Conservation (phyloP, 1,140 invertebrate genomes). For the Zaprionus tsacasi region DNA sequence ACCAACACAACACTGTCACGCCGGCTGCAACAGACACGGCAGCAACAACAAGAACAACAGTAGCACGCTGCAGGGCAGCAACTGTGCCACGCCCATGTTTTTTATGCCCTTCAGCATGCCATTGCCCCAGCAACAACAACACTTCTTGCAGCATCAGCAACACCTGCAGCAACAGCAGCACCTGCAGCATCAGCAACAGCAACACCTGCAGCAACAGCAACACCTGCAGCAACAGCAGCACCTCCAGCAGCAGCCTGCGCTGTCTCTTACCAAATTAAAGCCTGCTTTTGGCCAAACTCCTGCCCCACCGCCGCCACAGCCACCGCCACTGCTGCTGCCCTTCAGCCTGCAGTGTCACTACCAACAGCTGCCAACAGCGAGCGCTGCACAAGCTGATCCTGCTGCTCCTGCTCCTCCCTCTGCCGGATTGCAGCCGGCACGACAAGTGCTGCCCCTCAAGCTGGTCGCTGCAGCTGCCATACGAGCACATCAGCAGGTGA, state of each 20-base stretch:
- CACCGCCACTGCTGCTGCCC: constrained; percentile 51
- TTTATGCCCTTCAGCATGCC: constrained; percentile 64
- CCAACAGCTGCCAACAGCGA: constrained; percentile 12
- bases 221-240: constrained; percentile 8
- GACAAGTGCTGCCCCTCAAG: constrained; percentile 54
- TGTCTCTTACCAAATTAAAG: constrained; percentile 21
- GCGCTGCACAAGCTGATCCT: background rate
- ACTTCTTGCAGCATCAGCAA: constrained; percentile 12
- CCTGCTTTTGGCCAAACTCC: constrained; percentile 21
- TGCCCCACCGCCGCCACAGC: constrained; percentile 34
- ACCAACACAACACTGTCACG: constrained; percentile 20
- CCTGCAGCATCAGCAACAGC: background rate
- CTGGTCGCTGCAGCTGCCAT: constrained; percentile 60
- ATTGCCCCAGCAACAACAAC: constrained; percentile 33
- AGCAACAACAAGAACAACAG: constrained; percentile 2
- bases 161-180: background rate
- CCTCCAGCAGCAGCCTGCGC: background rate
- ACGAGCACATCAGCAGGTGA: constrained; percentile 64
- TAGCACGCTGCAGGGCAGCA: background rate
- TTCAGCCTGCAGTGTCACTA: constrained; percentile 37
- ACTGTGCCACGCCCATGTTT: constrained; percentile 54
- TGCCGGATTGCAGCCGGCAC: constrained; percentile 23
- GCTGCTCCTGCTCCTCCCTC: background rate
- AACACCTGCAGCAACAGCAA: constrained; percentile 14
- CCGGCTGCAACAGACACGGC: constrained; percentile 33